These are phyloP conservation scores for Cheiracanthium punctorium DNA, from an alignment of 2,888 invertebrate species.

Conservation along the genomic window DNA sequence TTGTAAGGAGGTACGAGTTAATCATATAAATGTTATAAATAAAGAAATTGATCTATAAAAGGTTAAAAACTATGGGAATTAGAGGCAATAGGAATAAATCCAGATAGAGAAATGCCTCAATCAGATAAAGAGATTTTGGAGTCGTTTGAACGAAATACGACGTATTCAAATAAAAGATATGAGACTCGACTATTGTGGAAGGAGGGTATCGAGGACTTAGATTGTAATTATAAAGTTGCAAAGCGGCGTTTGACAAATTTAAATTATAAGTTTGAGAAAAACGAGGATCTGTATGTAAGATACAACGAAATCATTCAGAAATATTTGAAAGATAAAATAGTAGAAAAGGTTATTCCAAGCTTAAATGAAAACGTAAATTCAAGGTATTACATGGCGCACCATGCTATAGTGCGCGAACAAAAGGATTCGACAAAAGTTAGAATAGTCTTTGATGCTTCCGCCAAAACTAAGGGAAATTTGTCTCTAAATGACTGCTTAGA, in stretches of 20 bases:
- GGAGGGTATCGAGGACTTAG: not conserved
- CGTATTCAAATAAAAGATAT: slow-evolving; percentile 3
- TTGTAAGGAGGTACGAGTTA: not conserved
- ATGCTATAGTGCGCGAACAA: slow-evolving; percentile 3
- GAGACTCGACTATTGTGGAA: slow-evolving; percentile 15
- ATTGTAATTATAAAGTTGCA: slow-evolving; percentile 1
- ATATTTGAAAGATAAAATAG: not conserved
- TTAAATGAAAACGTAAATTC: not conserved
- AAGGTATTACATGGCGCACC: not conserved
- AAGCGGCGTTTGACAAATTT: not conserved
- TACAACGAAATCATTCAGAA: slow-evolving; percentile 9
- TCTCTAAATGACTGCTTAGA: slow-evolving; percentile 16
- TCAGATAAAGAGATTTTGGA: slow-evolving; percentile 3
- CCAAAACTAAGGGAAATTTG: not conserved
- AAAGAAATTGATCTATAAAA: not conserved
- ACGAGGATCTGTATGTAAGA: not conserved
- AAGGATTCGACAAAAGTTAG: not conserved
- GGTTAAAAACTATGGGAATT: not conserved
- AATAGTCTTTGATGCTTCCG: slow-evolving; percentile 19
- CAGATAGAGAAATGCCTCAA: not conserved
- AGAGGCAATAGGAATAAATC: not conserved
- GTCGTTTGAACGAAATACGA: slow-evolving; percentile 9
- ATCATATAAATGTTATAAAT: slow-evolving; percentile 8
- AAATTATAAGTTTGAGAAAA: not conserved
- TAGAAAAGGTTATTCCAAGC: not conserved